These are phyloP conservation scores for Gastrophryne carolinensis DNA, from an alignment of 2,797 vertebrate genomes.

Conservation along the genomic window DNA sequence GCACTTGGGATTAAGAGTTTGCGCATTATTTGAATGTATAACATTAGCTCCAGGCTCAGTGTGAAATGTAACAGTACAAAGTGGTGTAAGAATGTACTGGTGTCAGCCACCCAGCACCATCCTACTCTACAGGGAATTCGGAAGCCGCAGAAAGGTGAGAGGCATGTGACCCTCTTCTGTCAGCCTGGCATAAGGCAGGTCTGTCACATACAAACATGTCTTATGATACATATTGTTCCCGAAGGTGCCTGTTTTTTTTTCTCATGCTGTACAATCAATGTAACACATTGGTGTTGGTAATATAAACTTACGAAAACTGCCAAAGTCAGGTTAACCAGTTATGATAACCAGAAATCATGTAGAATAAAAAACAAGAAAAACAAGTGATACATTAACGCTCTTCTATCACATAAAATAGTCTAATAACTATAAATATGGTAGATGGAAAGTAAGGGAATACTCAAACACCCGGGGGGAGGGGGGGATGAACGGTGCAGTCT, in stretches of 20 bases:
- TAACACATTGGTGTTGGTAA: background rate
- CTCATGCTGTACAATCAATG: background rate
- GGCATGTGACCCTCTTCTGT: slow-evolving; percentile 20
- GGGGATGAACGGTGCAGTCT: too few species aligned
- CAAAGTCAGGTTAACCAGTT: background rate
- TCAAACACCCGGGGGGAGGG: too few species aligned
- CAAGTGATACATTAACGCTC: background rate
- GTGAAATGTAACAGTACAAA: slow-evolving; percentile 40
- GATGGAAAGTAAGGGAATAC: too few species aligned
- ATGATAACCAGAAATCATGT: background rate
- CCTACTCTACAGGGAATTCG: slow-evolving; percentile 5
- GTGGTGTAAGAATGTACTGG: slow-evolving; percentile 14
- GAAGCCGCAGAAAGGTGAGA: slow-evolving; percentile 17
- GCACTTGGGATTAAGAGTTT: background rate
- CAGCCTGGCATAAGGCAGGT: slow-evolving; percentile 12
- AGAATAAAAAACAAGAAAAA: background rate
- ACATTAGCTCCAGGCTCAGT: slow-evolving; percentile 30
- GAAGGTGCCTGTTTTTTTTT: background rate
- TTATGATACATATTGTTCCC: slow-evolving; percentile 6
- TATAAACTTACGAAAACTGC: background rate
- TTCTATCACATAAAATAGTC: too few species aligned
- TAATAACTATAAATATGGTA: too few species aligned
- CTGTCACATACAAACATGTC: slow-evolving; percentile 36
- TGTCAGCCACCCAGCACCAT: slow-evolving; percentile 17
- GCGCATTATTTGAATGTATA: slow-evolving; percentile 33